Percentiles rank a stretch among this genome's conserved stretches.
These are phyloP conservation scores for Dilophus febrilis DNA, from an alignment of 2,888 invertebrate genomes.

Conservation along the genomic window DNA sequence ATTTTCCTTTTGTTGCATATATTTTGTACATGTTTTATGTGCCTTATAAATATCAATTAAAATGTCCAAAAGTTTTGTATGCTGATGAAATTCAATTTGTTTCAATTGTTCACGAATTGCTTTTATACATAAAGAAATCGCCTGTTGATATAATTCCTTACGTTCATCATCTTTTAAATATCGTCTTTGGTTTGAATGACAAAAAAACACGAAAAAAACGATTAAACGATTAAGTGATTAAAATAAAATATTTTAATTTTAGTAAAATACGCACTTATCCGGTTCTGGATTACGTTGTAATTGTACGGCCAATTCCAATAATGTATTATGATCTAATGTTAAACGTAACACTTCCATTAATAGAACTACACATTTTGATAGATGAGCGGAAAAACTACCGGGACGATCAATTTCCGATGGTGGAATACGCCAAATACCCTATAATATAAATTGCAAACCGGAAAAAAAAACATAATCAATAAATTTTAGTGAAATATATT, in stretches of 20 bases:
- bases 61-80: conserved; percentile 32
- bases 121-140: conserved; percentile 54
- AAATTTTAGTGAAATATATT: conserved; percentile 20
- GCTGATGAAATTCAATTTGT: conserved; percentile 33
- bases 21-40: conserved; percentile 51
- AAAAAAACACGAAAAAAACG: conserved; percentile 2
- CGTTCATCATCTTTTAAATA: conserved; percentile 76
- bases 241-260: conserved; percentile 2
- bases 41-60: conserved; percentile 45
- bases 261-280: conserved; percentile 47
- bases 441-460: conserved; percentile 9
- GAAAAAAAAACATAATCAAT: not conserved
- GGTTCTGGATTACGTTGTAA: conserved; percentile 65
- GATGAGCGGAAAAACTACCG: conserved; percentile 81
- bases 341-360: conserved; percentile 66
- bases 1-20: conserved; percentile 31
- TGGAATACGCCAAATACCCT: conserved; percentile 87
- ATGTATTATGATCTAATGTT: conserved; percentile 59
- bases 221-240: not conserved
- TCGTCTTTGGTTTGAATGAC: conserved; percentile 34
- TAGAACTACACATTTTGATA: conserved; percentile 68
- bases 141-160: conserved; percentile 61
- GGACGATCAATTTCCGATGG: conserved; percentile 78
- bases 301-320: conserved; percentile 64
- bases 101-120: conserved; percentile 47